Conservation (phyloP, 2,797 vertebrate genomes). For the Pangasius mekongensis region DNA sequence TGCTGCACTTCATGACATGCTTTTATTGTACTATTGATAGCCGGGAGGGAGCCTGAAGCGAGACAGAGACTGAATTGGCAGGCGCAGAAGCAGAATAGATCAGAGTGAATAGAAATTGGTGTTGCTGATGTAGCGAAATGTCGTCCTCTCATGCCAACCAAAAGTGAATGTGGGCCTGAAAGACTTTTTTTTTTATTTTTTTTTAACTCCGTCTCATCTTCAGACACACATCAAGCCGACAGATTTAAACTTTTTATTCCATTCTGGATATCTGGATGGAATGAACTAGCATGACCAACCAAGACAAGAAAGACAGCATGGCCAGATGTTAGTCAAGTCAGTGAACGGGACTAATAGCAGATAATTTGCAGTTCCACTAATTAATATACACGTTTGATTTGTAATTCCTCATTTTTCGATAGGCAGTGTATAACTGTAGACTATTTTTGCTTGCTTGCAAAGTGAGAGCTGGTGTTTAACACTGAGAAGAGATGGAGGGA, state of each 20-base stretch:
- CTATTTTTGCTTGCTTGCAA: background rate
- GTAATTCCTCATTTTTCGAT: background rate
- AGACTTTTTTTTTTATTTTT: too few species aligned
- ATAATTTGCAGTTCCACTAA: background rate
- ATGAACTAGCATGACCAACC: background rate
- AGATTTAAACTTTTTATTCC: background rate
- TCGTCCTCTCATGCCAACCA: constrained; percentile 9
- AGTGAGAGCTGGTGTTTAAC: background rate
- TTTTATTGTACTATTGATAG: constrained; percentile 22
- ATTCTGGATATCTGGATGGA: background rate
- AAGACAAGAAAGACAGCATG: background rate
- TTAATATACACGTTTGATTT: background rate
- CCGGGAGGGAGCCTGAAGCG: background rate
- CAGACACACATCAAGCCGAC: background rate
- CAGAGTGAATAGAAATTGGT: constrained; percentile 12
- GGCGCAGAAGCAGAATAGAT: constrained; percentile 2
- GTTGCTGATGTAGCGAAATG: constrained; percentile 3
- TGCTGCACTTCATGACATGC: constrained; percentile 1
- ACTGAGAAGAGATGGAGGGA: background rate
- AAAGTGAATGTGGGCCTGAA: background rate
- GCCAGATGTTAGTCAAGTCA: background rate
- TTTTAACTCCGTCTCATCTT: too few species aligned
- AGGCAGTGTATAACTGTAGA: background rate
- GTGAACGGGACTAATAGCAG: background rate
- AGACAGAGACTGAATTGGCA: background rate